Evolutionary conservation across 2,797 vertebrate species (phyloP).

Genomic region (Danio choprae): DNA sequence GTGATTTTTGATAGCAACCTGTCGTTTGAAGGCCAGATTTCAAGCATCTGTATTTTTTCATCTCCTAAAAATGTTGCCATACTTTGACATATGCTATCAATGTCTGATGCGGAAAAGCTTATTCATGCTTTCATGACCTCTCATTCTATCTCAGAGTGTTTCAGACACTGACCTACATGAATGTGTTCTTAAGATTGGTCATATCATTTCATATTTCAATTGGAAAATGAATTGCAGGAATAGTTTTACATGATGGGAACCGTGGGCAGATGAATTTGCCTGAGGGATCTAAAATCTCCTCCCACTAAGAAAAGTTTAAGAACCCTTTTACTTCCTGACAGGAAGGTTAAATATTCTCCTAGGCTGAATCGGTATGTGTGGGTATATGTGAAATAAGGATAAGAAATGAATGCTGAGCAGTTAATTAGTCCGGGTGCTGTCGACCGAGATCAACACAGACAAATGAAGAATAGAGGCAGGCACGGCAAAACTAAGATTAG

Average conservation of each 20-base stretch:
- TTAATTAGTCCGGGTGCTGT: slow-evolving; percentile 30
- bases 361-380: slow-evolving; percentile 18
- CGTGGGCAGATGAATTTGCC: neutral
- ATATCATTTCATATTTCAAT: slow-evolving; percentile 11
- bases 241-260: slow-evolving; percentile 13
- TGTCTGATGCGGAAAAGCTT: too few species aligned
- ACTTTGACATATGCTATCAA: too few species aligned
- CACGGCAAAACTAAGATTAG: neutral
- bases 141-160: neutral
- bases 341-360: slow-evolving; percentile 30
- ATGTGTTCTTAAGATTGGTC: neutral
- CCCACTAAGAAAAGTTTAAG: slow-evolving; percentile 12
- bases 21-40: too few species aligned
- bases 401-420: slow-evolving; percentile 38
- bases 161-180: slow-evolving; percentile 22
- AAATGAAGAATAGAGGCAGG: slow-evolving; percentile 13
- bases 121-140: too few species aligned
- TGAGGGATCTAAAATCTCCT: neutral
- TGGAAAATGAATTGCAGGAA: slow-evolving; percentile 22
- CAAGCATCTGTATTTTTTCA: too few species aligned
- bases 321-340: slow-evolving; percentile 14
- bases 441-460: slow-evolving; percentile 21
- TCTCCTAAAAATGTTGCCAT: too few species aligned
- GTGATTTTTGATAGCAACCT: too few species aligned
- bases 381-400: slow-evolving; percentile 14